Evolutionary conservation across 1,140 invertebrate species (phyloP).

Genomic region (Scylla paramamosain): DNA sequence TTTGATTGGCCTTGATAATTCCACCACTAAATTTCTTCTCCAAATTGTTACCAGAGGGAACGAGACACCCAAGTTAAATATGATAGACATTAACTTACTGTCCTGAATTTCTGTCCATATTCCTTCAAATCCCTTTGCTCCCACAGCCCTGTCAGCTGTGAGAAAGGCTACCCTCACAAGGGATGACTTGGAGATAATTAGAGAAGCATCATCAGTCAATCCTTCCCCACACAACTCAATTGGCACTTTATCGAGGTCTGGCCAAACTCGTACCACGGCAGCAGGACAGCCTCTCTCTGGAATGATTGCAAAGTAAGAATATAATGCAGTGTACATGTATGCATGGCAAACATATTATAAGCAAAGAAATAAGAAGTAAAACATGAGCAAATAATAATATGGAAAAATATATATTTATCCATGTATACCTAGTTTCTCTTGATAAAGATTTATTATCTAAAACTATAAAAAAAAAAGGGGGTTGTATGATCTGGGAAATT

Average conservation of each 20-base stretch:
- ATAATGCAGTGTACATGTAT: too few relatives aligned
- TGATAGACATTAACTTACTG: slow-evolving; percentile 63
- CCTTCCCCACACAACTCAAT: slow-evolving; percentile 94
- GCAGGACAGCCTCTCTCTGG: slow-evolving; percentile 93
- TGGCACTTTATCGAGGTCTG: slow-evolving; percentile 87
- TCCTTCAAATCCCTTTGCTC: slow-evolving; percentile 90
- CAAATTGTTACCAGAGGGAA: too few relatives aligned
- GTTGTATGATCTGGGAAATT: too few relatives aligned
- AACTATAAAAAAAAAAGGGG: too few relatives aligned
- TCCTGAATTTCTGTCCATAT: slow-evolving; percentile 90
- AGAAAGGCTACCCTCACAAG: slow-evolving; percentile 91
- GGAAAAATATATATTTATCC: too few relatives aligned
- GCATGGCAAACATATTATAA: too few relatives aligned
- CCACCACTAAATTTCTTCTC: too few relatives aligned
- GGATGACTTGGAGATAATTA: slow-evolving; percentile 92
- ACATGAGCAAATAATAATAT: too few relatives aligned
- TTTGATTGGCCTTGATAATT: too few relatives aligned
- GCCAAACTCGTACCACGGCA: slow-evolving; percentile 93
- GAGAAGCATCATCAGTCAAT: slow-evolving; percentile 86
- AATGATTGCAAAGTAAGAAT: neutral
- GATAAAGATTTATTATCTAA: too few relatives aligned
- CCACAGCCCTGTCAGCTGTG: slow-evolving; percentile 90
- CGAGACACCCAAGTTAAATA: neutral
- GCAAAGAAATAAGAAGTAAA: too few relatives aligned
- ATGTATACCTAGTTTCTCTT: too few relatives aligned